A percentile compares a stretch with the other conserved stretches of the same genome.
These are phyloP conservation scores for Toxonevra muliebris DNA, from an alignment of 2,888 invertebrate genomes.

Conservation along the genomic window DNA sequence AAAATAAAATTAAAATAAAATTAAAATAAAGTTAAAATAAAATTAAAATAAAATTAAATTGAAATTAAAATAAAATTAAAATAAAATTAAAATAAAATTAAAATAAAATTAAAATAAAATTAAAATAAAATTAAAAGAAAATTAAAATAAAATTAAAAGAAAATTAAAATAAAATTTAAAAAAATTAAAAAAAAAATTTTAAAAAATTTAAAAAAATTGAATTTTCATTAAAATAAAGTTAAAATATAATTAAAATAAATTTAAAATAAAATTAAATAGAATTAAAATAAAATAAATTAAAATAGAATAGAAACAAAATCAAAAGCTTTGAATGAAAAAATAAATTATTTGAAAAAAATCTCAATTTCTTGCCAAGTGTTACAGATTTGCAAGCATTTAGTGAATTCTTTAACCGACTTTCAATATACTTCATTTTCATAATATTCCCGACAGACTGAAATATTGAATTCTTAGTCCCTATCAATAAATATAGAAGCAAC, in stretches of 20 bases:
- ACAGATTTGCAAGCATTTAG: no score
- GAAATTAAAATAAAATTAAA: neutral
- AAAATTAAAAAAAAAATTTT: neutral
- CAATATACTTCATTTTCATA: no score
- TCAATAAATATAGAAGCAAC: no score
- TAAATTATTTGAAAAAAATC: no score
- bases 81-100: neutral
- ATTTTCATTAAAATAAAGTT: neutral
- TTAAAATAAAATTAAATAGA: slow-evolving; percentile 16
- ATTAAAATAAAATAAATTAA: slow-evolving; percentile 10
- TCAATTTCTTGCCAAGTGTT: no score
- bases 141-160: neutral
- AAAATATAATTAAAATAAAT: slow-evolving; percentile 12
- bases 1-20: neutral
- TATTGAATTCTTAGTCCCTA: no score
- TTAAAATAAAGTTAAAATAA: no score
- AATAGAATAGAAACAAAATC: slow-evolving; percentile 11
- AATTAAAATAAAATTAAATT: neutral
- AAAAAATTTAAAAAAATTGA: neutral
- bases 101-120: neutral
- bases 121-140: neutral
- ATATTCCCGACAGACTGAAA: no score
- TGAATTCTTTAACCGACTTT: no score
- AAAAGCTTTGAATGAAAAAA: no score
- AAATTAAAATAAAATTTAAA: neutral